phyloP scores from a whole-genome alignment of 2,888 invertebrate genomes.

The Cantharis rufa region DNA sequence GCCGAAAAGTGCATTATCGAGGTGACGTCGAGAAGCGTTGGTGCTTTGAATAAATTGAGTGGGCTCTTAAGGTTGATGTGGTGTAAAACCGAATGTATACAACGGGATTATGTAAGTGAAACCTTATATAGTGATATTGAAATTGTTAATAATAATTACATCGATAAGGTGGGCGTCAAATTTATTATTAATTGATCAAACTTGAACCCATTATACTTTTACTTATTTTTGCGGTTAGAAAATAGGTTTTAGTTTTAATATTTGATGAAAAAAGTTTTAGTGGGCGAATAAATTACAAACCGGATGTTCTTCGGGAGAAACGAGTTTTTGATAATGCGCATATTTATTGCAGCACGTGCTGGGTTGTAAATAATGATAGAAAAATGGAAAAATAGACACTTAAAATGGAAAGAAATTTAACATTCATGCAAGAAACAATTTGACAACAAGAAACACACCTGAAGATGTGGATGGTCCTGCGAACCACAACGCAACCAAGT shows the following conservation, averaged over 20 bases:
- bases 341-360: neutral
- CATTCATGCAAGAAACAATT: constrained; percentile 22
- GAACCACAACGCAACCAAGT: constrained; percentile 76
- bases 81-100: constrained; percentile 36
- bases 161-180: constrained; percentile 30
- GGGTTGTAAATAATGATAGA: neutral
- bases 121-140: constrained; percentile 40
- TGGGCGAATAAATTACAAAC: constrained; percentile 1
- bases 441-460: constrained; percentile 45
- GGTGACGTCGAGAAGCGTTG: constrained; percentile 43
- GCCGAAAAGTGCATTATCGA: constrained; percentile 20
- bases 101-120: constrained; percentile 40
- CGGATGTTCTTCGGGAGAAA: neutral
- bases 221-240: neutral
- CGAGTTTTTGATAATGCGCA: constrained; percentile 1
- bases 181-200: constrained; percentile 19
- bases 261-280: neutral
- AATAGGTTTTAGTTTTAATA: neutral
- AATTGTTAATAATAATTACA: constrained; percentile 38
- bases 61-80: constrained; percentile 39
- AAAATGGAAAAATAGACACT: neutral
- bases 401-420: neutral
- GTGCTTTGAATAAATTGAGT: constrained; percentile 43
- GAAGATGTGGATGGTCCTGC: constrained; percentile 59
- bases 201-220: neutral